Conservation (phyloP, 2,113 vertebrate genomes). For the Oryzias curvinotus region DNA sequence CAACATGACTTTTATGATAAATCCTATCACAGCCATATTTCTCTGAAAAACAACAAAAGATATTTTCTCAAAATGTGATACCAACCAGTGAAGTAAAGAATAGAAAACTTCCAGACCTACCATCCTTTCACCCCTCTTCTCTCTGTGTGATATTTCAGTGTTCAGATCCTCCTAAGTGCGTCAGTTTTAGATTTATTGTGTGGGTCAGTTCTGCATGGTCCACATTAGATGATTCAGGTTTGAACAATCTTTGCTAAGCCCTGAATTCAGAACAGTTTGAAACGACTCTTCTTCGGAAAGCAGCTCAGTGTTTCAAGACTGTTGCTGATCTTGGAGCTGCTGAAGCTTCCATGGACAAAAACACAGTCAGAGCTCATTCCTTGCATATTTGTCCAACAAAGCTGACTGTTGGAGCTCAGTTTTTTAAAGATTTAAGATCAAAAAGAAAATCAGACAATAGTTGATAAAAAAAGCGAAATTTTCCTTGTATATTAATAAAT, state of each 20-base stretch:
- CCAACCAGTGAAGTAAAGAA: neutral
- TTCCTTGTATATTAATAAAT: neutral
- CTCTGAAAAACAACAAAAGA: slow-evolving; percentile 31
- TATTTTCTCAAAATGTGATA: neutral
- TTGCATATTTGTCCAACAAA: slow-evolving; percentile 40
- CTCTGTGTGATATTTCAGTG: slow-evolving; percentile 35
- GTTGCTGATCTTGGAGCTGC: slow-evolving; percentile 34
- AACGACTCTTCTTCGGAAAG: neutral
- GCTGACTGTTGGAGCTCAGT: neutral
- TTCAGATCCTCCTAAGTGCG: slow-evolving; percentile 34
- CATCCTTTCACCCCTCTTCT: slow-evolving; percentile 35
- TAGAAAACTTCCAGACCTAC: slow-evolving; percentile 25
- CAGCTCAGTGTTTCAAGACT: neutral
- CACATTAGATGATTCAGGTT: slow-evolving; percentile 61
- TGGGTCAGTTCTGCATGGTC: slow-evolving; percentile 73
- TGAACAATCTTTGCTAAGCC: slow-evolving; percentile 7
- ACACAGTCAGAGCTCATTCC: slow-evolving; percentile 44
- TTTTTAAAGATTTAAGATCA: neutral
- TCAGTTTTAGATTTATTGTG: slow-evolving; percentile 73
- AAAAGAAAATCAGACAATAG: neutral
- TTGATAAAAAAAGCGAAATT: neutral
- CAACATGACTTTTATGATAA: slow-evolving; percentile 30
- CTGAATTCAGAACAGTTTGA: slow-evolving; percentile 25
- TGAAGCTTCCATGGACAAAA: slow-evolving; percentile 3
- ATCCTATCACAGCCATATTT: neutral